Evolutionary conservation across 2,797 vertebrate genomes (phyloP), one percentile per base, ranked within the genome.

Genomic region (Schizothorax lantsangensis): DNA sequence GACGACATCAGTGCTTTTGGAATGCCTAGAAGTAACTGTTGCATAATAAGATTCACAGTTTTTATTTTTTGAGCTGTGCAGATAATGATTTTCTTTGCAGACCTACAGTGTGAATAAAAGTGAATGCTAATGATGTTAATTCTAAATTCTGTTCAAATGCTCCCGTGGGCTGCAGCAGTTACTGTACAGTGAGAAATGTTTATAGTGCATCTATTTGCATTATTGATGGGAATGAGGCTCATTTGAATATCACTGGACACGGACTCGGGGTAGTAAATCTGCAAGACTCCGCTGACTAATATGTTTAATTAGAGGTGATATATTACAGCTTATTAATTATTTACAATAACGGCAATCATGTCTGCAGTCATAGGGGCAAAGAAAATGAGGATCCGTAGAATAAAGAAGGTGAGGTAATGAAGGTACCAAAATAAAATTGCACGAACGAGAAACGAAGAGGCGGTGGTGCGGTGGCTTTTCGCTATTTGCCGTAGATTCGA

Each of bases 301-400:
- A 88, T 89, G 83, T 91, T 91, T 90, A 91, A 92, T 92, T 91
- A 91, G 85, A 88, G 83, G 84, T 89, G 88, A 92, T 92, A 87
- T 90, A 90, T 91, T 82, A 86, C 78, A 79, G 79, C 83, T 62
- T 88, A 89, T 92, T 91, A 91, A 91, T 91, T 90, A 92, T 92
- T 90, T 85, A 91, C 88, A 89, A 87, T 88, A 87, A 89, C 59
- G 73, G 83, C 84, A 87, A 90, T 89, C 85, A 85, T 72, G 81
- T 89, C 85, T 81, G 88, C 86, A 86, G 86, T 90, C 86, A 88
- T 88, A 75, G 86, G 78, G 87, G 71, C 36, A 38, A 79, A 88
- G 90, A 89, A 88, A 90, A 91, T 87, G 86, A 90, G 85, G 79
- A 88, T 75, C 36, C 43, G 66, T 45, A 66, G 86, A 91, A 88